phyloP scores from a whole-genome alignment of 2,113 vertebrate genomes.

The Pteruthius melanotis region DNA sequence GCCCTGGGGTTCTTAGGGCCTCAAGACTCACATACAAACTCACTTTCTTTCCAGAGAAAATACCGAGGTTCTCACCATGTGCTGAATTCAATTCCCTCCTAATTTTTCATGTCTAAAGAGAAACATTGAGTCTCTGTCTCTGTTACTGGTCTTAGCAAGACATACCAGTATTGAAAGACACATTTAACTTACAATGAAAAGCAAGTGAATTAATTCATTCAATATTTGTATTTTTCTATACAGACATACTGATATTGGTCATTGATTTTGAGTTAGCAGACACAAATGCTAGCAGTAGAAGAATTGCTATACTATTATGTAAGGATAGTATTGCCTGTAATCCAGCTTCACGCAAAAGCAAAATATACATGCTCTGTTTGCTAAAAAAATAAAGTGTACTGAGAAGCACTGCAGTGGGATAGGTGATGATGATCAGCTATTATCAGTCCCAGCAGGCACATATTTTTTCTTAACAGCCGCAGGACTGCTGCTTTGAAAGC shows the following conservation, averaged over 20 bases:
- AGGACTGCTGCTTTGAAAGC: conserved; percentile 55
- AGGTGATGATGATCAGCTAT: conserved; percentile 74
- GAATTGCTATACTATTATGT: conserved; percentile 47
- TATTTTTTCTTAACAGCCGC: conserved; percentile 61
- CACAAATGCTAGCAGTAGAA: conserved; percentile 40
- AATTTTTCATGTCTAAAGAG: conserved; percentile 53
- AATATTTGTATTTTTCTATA: conserved; percentile 23
- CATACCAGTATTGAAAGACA: neutral
- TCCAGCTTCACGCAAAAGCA: conserved; percentile 64
- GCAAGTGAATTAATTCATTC: conserved; percentile 3
- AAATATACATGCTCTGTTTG: conserved; percentile 70
- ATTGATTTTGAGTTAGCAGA: neutral
- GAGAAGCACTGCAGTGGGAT: conserved; percentile 62
- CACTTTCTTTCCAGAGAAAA: conserved; percentile 57
- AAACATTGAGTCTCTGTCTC: conserved; percentile 53
- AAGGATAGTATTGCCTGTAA: conserved; percentile 58
- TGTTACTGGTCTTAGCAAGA: conserved; percentile 40
- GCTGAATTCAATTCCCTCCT: conserved; percentile 57
- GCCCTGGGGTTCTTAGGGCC: neutral
- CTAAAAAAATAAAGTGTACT: conserved; percentile 68
- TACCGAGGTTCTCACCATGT: conserved; percentile 53
- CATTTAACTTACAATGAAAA: conserved; percentile 43
- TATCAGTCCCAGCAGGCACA: conserved; percentile 65
- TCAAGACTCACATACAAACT: conserved; percentile 46
- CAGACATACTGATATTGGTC: neutral